These are phyloP conservation scores for Pseudolaguvia tuberculata DNA, from an alignment of 2,113 vertebrate species.

Conservation along the genomic window DNA sequence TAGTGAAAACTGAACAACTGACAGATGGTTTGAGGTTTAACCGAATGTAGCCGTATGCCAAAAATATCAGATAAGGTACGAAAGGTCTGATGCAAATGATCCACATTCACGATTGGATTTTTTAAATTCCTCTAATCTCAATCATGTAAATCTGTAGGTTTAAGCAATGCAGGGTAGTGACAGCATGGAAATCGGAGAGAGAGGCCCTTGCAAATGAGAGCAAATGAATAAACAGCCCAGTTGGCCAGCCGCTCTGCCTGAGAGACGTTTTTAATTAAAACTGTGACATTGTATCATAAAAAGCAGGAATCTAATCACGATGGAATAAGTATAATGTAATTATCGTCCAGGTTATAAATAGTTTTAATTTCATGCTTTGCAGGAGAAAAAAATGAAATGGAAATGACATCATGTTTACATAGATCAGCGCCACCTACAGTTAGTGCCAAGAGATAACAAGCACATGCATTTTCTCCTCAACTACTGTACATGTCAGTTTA, in stretches of 20 bases:
- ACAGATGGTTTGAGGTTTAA: slow-evolving; percentile 48
- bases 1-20: slow-evolving; percentile 54
- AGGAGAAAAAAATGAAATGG: slow-evolving; percentile 67
- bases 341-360: slow-evolving; percentile 70
- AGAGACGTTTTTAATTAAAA: slow-evolving; percentile 66
- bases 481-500: slow-evolving; percentile 60
- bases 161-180: slow-evolving; percentile 51
- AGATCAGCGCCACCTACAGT: slow-evolving; percentile 61
- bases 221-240: slow-evolving; percentile 57
- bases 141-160: slow-evolving; percentile 47
- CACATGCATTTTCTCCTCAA: slow-evolving; percentile 60
- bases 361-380: slow-evolving; percentile 73
- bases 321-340: slow-evolving; percentile 73
- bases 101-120: slow-evolving; percentile 55
- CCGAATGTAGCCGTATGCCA: slow-evolving; percentile 28
- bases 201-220: slow-evolving; percentile 44
- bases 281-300: slow-evolving; percentile 69
- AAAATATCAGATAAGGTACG: slow-evolving; percentile 45
- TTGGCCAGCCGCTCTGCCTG: slow-evolving; percentile 54
- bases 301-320: slow-evolving; percentile 65
- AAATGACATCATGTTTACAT: slow-evolving; percentile 65
- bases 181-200: slow-evolving; percentile 40
- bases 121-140: slow-evolving; percentile 31
- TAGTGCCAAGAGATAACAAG: slow-evolving; percentile 59
- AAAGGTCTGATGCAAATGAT: slow-evolving; percentile 54